Conservation (phyloP, 2,888 invertebrate species). For the Marasmarcha lunaedactyla region DNA sequence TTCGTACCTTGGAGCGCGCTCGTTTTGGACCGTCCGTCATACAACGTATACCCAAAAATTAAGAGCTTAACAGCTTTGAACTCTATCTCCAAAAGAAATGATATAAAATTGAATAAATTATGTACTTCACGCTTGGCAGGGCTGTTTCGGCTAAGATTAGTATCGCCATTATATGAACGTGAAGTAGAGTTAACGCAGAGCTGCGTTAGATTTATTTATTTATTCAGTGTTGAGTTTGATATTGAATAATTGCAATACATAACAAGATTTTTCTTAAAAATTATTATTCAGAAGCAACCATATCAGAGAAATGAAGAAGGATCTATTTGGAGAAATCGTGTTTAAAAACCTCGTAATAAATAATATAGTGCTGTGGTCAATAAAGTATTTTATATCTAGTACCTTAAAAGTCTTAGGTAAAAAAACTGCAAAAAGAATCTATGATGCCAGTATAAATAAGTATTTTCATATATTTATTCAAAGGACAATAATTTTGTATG, state of each 20-base stretch:
- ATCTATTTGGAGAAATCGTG: too few relatives aligned
- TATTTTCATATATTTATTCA: too few relatives aligned
- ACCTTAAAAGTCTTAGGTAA: too few relatives aligned
- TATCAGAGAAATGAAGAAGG: too few relatives aligned
- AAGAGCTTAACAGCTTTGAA: background rate
- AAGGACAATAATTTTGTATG: too few relatives aligned
- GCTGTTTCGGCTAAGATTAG: slow-evolving; percentile 12
- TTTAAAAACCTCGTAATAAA: too few relatives aligned
- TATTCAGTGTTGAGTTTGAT: background rate
- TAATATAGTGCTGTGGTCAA: too few relatives aligned
- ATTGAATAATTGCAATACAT: background rate
- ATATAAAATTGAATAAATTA: background rate
- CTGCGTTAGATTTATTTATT: slow-evolving; percentile 8
- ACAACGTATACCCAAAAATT: background rate
- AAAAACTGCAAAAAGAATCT: too few relatives aligned
- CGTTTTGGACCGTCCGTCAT: slow-evolving; percentile 7
- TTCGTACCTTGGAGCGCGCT: slow-evolving; percentile 29
- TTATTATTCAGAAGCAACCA: too few relatives aligned
- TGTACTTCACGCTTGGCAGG: slow-evolving; percentile 17
- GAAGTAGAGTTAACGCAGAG: slow-evolving; percentile 32
- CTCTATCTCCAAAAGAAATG: background rate
- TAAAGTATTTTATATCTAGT: too few relatives aligned
- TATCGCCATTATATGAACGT: slow-evolving; percentile 26
- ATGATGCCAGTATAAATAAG: too few relatives aligned
- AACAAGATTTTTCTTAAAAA: too few relatives aligned